Percentiles rank a stretch among this genome's conserved stretches.
phyloP scores from a whole-genome alignment of 35 echinoderm and acorn worm species.

The Heliocidaris tuberculata region DNA sequence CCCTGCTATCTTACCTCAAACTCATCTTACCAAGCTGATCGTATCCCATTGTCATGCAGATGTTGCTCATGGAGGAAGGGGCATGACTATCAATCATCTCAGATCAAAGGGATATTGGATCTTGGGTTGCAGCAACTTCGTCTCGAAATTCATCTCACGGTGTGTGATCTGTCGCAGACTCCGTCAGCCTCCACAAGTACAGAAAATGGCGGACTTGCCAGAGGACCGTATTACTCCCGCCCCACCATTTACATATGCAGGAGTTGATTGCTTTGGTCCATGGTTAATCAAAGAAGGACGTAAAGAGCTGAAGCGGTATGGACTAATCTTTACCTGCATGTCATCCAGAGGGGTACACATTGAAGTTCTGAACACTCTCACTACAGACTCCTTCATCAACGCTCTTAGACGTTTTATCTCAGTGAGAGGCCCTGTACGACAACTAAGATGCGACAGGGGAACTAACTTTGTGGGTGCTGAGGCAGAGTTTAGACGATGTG shows the following conservation, averaged over 20 bases:
- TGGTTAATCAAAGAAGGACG: slow-evolving; percentile 50
- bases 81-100: slow-evolving; percentile 50
- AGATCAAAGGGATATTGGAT: slow-evolving; percentile 67
- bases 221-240: slow-evolving; percentile 31
- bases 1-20: slow-evolving; percentile 53
- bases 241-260: slow-evolving; percentile 60
- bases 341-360: slow-evolving; percentile 75
- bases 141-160: slow-evolving; percentile 42
- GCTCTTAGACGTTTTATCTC: slow-evolving; percentile 60
- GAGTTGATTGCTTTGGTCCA: slow-evolving; percentile 61
- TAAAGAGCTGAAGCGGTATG: slow-evolving; percentile 55
- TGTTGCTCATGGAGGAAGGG: slow-evolving; percentile 54
- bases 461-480: slow-evolving; percentile 70
- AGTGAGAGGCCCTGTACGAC: slow-evolving; percentile 61
- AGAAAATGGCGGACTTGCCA: slow-evolving; percentile 63
- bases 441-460: slow-evolving; percentile 67
- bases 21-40: slow-evolving; percentile 46
- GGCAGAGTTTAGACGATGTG: slow-evolving; percentile 42
- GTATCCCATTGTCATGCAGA: slow-evolving; percentile 45
- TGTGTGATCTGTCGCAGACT: slow-evolving; percentile 48
- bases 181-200: neutral
- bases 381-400: slow-evolving; percentile 86
- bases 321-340: slow-evolving; percentile 73
- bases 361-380: slow-evolving; percentile 61
- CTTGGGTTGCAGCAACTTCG: slow-evolving; percentile 28